A percentile compares a stretch with the other conserved stretches of the same genome.
These are phyloP conservation scores for Nibea albiflora DNA, from an alignment of 2,113 vertebrate genomes.

Conservation along the genomic window DNA sequence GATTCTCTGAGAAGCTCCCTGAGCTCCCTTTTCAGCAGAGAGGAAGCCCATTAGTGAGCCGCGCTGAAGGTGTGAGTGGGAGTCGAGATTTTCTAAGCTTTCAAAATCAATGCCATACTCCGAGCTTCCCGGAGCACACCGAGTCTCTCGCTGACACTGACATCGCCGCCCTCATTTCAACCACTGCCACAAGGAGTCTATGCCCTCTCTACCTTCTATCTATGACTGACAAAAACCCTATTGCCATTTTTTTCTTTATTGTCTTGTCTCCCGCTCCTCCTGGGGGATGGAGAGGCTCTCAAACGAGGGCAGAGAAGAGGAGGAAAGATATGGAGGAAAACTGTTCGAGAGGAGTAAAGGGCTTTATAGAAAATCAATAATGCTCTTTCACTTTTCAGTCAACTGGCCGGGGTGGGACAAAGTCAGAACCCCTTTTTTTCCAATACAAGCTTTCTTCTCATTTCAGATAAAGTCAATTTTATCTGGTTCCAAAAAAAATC, in stretches of 20 bases:
- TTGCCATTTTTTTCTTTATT: slow-evolving; percentile 24
- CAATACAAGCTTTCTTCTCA: slow-evolving; percentile 41
- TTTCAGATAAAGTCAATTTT: slow-evolving; percentile 43
- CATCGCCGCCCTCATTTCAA: slow-evolving; percentile 33
- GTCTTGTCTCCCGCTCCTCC: slow-evolving; percentile 4
- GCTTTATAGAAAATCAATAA: slow-evolving; percentile 71
- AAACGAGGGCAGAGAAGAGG: slow-evolving; percentile 22
- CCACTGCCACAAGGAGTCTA: slow-evolving; percentile 8
- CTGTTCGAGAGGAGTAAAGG: slow-evolving; percentile 43
- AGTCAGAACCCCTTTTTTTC: not conserved
- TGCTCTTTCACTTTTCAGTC: slow-evolving; percentile 55
- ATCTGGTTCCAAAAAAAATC: slow-evolving; percentile 31
- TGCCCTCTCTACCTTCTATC: slow-evolving; percentile 4
- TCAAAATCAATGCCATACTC: slow-evolving; percentile 52
- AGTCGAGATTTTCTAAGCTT: slow-evolving; percentile 62
- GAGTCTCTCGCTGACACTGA: slow-evolving; percentile 33
- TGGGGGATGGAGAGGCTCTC: slow-evolving; percentile 33
- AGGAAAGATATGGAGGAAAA: slow-evolving; percentile 3
- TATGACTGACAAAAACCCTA: slow-evolving; percentile 41
- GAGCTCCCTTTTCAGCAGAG: slow-evolving; percentile 58
- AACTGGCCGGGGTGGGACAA: slow-evolving; percentile 21
- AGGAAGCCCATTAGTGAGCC: slow-evolving; percentile 71
- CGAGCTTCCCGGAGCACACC: slow-evolving; percentile 15
- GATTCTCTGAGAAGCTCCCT: slow-evolving; percentile 57
- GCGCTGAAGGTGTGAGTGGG: slow-evolving; percentile 69